Conservation (phyloP, 2,888 invertebrate species). For the Drosophila melanosoma region DNA sequence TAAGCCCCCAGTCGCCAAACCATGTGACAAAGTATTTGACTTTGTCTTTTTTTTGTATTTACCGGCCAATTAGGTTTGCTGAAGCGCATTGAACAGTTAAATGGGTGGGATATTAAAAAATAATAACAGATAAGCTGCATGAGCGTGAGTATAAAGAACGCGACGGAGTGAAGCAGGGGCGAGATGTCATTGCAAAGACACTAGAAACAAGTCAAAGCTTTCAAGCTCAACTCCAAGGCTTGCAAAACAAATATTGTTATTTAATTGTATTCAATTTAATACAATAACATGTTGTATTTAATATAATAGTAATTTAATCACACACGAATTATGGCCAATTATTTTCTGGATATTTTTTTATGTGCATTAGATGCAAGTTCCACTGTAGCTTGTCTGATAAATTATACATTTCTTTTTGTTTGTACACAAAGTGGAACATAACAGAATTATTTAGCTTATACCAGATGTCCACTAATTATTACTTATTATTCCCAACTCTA, state of each 20-base stretch:
- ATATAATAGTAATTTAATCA: neutral
- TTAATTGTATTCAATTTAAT: neutral
- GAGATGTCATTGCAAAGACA: conserved; percentile 7
- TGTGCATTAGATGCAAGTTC: neutral
- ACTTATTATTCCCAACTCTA: conserved; percentile 8
- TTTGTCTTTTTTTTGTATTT: conserved; percentile 49
- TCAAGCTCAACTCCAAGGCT: conserved; percentile 11
- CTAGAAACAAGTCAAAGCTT: conserved; percentile 15
- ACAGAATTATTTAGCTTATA: conserved; percentile 50
- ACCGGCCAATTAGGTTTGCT: conserved; percentile 60
- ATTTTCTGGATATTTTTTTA: neutral
- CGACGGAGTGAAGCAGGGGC: neutral
- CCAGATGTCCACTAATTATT: conserved; percentile 44
- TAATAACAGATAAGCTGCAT: conserved; percentile 16
- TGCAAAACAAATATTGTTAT: neutral
- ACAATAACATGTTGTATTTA: neutral
- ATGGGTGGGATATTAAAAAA: conserved; percentile 38
- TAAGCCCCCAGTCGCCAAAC: conserved; percentile 48
- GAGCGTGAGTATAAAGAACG: neutral
- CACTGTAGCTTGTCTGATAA: conserved; percentile 9
- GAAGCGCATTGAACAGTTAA: conserved; percentile 51
- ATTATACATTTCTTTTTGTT: conserved; percentile 17
- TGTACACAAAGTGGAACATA: conserved; percentile 14
- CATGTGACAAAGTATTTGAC: conserved; percentile 77
- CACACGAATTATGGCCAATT: neutral